Evolutionary conservation across 2,113 vertebrate genomes (phyloP).

Genomic region (Eolophus roseicapilla): DNA sequence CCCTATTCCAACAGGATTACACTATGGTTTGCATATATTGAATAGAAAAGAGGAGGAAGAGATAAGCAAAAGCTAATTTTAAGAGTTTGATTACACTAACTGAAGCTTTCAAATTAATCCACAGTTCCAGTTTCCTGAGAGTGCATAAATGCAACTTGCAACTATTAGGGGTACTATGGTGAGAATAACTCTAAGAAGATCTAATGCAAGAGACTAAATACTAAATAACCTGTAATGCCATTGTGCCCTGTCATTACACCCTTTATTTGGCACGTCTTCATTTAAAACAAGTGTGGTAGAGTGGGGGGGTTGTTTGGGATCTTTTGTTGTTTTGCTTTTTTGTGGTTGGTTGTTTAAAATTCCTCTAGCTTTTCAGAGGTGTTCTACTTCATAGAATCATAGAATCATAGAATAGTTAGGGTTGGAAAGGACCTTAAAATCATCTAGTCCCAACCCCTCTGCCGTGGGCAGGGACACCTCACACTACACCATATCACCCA

Average conservation of each 20-base stretch:
- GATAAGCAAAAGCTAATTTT: background rate
- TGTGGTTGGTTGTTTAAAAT: background rate
- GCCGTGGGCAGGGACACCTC: no score
- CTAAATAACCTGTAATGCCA: background rate
- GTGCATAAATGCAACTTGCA: background rate
- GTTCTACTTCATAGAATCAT: background rate
- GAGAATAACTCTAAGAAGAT: background rate
- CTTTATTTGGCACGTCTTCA: background rate
- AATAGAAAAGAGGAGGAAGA: background rate
- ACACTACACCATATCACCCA: no score
- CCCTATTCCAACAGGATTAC: background rate
- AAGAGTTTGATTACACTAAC: background rate
- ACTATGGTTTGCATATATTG: background rate
- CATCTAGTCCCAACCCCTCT: no score
- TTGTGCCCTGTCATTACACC: background rate
- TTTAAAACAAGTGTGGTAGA: background rate
- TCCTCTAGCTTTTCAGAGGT: background rate
- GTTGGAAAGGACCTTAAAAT: no score
- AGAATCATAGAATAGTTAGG: no score
- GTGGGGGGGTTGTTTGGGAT: accelerated
- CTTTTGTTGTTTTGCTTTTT: background rate
- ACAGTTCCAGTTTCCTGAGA: background rate
- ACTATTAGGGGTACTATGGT: background rate
- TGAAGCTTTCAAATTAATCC: background rate
- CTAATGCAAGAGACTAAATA: background rate